Base-by-base conservation (phyloP, 2,888 invertebrate species). In the Plusia festucae region DNA sequence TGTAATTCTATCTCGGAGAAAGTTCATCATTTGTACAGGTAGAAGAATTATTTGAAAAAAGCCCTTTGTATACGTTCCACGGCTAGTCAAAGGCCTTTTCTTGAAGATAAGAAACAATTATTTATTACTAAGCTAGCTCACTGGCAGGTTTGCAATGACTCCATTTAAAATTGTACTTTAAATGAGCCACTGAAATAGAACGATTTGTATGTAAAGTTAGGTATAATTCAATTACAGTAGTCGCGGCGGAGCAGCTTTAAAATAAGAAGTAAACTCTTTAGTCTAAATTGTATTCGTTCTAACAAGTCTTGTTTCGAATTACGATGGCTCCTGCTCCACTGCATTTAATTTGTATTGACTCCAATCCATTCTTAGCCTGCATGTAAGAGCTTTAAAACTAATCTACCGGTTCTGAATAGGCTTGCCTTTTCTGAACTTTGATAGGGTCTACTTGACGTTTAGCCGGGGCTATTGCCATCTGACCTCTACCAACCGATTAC, bases 271-370 rank as follows among this genome's bases (percentile, higher is more conserved):
- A 52, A 32, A n/a, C 20, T 49, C 22, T 60, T 67, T 53, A 46
- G 61, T 68, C 52, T 20, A 13, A 55, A 27, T 62, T 53, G 55
- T 68, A 40, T 68, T 59, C 62, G 55, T 60, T 59, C 53, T 53
- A 60, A 46, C 32, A 32, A 51, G n/a, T 22, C 68, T 57, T 68
- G 53, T 60, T 62, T 59, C 68, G 27, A 59, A 56, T 73, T n/a
- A 13, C 15, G 6, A 51, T 16, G 27, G 51, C 24, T 20, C 20
- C 27, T 27, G 32, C 57, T 72, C 18, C 18, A 66, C 54, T 58
- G 34, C 67, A 27, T 49, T 22, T 40, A 44, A 22, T 32, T 56
- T 57, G 24, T 52, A 52, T 52, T 52, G 46, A 49, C 46, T 46
- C 18, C 8, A 9, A 46, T 16, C 18, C 46, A 46, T 46, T 46